Conservation (phyloP, 2,888 invertebrate species). For the Sepioteuthis lessoniana region DNA sequence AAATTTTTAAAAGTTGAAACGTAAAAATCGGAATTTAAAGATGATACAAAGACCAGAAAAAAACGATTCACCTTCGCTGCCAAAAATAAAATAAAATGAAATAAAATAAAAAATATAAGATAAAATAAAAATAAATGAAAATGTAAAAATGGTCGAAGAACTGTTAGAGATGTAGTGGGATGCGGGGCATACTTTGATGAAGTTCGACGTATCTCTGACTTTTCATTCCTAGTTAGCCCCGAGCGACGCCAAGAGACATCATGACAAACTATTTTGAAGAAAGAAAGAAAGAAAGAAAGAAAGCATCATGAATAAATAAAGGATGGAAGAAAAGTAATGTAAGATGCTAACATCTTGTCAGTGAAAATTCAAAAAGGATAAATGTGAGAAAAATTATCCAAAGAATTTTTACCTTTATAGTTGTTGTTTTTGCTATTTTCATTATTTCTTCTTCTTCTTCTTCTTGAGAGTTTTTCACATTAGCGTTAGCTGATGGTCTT, state of each 20-base stretch:
- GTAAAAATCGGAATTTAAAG: not conserved
- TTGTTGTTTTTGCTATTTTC: too few species aligned
- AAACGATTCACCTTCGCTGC: too few species aligned
- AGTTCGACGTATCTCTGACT: not conserved
- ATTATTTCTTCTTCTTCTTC: too few species aligned
- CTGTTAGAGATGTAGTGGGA: not conserved
- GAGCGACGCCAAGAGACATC: not conserved
- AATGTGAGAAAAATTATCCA: too few species aligned
- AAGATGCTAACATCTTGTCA: not conserved
- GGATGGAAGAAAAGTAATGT: too few species aligned
- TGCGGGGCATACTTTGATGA: not conserved
- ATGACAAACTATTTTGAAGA: not conserved
- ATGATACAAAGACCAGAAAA: not conserved
- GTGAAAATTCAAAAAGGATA: too few species aligned
- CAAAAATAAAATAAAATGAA: too few species aligned
- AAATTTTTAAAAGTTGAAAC: not conserved
- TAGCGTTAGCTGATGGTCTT: too few species aligned
- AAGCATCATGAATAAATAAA: not conserved
- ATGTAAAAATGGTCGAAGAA: not conserved
- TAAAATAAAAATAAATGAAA: not conserved
- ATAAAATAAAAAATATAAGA: too few species aligned
- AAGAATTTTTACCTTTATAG: too few species aligned
- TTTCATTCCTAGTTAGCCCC: not conserved
- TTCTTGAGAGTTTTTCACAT: too few species aligned
- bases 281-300: not conserved